Conservation (phyloP, 2,888 invertebrate species). For the Papilio protenor region DNA sequence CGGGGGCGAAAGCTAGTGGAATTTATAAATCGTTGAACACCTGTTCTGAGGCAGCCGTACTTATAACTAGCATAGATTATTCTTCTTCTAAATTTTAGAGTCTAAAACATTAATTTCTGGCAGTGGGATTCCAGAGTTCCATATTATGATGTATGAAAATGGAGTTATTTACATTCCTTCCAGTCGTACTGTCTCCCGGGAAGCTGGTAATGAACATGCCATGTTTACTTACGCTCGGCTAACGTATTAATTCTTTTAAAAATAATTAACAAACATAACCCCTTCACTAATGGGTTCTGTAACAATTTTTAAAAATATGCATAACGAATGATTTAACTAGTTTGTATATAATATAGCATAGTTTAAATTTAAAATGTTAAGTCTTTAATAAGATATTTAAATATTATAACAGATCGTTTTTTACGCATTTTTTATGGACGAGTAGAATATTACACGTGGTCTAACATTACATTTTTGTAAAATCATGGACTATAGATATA, state of each 20-base stretch:
- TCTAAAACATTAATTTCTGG: neutral
- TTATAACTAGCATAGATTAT: neutral
- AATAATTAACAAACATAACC: conserved; percentile 29
- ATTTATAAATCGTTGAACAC: neutral
- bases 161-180: conserved; percentile 8
- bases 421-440: no score
- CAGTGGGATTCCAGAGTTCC: neutral
- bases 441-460: no score
- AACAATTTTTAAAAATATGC: neutral
- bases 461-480: no score
- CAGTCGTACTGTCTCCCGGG: conserved; percentile 23
- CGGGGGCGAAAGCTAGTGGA: no score
- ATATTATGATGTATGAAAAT: conserved; percentile 1
- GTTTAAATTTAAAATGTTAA: no score
- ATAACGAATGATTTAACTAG: no score
- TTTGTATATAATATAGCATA: no score
- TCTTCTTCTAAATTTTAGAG: neutral
- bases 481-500: no score
- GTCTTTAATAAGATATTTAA: no score
- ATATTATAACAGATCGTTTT: no score
- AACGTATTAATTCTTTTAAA: conserved; percentile 24
- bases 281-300: conserved; percentile 20
- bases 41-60: no score
- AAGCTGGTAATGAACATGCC: conserved; percentile 20
- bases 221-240: conserved; percentile 21